These are phyloP conservation scores for Zosterops pallidus DNA, from an alignment of 2,113 vertebrate genomes.

Conservation along the genomic window DNA sequence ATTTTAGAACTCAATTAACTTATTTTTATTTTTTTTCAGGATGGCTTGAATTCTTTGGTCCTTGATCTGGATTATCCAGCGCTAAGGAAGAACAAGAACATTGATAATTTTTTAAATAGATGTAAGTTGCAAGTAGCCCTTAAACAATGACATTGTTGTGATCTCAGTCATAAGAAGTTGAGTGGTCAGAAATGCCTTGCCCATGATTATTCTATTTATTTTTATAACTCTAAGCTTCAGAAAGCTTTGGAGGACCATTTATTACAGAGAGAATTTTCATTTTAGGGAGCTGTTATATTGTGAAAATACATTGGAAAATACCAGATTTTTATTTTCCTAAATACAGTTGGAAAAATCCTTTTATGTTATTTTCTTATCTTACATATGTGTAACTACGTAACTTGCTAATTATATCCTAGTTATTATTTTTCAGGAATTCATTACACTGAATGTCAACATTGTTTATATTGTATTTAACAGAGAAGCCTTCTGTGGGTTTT, in stretches of 20 bases:
- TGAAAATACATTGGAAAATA: neutral
- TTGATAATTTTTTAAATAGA: slow-evolving; percentile 97
- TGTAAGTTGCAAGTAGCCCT: slow-evolving; percentile 86
- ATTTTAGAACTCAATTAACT: slow-evolving; percentile 44
- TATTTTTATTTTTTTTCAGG: slow-evolving; percentile 71
- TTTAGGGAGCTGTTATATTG: neutral
- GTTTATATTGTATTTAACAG: neutral
- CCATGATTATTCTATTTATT: neutral
- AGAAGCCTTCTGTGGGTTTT: neutral
- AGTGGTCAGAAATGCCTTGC: neutral
- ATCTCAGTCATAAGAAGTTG: neutral
- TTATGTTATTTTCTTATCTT: neutral
- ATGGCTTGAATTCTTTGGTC: slow-evolving; percentile 95
- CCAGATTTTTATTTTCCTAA: neutral
- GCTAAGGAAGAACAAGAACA: slow-evolving; percentile 98
- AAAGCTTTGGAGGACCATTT: neutral
- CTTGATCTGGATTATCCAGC: slow-evolving; percentile 97
- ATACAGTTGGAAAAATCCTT: neutral
- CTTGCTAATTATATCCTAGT: neutral
- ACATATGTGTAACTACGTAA: accelerated
- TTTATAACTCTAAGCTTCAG: neutral
- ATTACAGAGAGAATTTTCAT: neutral
- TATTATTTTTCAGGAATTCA: neutral
- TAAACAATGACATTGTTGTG: neutral
- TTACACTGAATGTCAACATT: neutral